Conservation (phyloP, 2,888 invertebrate species). For the Lamproptera curius region DNA sequence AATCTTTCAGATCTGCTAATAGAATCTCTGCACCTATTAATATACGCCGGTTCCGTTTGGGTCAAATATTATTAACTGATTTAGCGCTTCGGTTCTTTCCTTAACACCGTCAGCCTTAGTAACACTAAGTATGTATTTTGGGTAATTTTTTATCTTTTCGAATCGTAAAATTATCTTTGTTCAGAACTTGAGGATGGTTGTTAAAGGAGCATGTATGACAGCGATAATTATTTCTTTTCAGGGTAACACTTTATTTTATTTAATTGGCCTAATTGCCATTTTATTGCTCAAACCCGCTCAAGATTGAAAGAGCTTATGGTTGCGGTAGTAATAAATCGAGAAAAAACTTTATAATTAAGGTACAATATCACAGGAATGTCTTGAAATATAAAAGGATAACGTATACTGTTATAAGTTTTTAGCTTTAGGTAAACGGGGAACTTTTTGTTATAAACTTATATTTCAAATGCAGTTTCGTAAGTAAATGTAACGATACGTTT, state of each 20-base stretch:
- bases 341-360: conserved; percentile 29
- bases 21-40: background rate
- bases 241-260: conserved; percentile 37
- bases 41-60: conserved; percentile 3
- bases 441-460: too few relatives aligned
- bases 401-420: conserved; percentile 30
- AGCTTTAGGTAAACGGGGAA: conserved; percentile 40
- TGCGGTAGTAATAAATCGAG: conserved; percentile 36
- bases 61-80: conserved; percentile 26
- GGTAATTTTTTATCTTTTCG: conserved; percentile 4
- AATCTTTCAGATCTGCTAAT: conserved; percentile 5
- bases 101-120: conserved; percentile 25
- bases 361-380: conserved; percentile 21
- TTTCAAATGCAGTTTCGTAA: too few relatives aligned
- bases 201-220: too few relatives aligned
- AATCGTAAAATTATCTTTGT: too few relatives aligned
- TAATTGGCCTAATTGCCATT: conserved; percentile 27
- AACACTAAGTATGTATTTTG: conserved; percentile 32
- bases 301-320: conserved; percentile 36
- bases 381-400: conserved; percentile 28
- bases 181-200: conserved; percentile 1
- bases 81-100: conserved; percentile 27
- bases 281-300: conserved; percentile 34
- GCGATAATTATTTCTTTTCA: conserved; percentile 26
- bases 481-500: too few relatives aligned